phyloP scores from a whole-genome alignment of 2,888 invertebrate genomes.

The Hypena proboscidalis region DNA sequence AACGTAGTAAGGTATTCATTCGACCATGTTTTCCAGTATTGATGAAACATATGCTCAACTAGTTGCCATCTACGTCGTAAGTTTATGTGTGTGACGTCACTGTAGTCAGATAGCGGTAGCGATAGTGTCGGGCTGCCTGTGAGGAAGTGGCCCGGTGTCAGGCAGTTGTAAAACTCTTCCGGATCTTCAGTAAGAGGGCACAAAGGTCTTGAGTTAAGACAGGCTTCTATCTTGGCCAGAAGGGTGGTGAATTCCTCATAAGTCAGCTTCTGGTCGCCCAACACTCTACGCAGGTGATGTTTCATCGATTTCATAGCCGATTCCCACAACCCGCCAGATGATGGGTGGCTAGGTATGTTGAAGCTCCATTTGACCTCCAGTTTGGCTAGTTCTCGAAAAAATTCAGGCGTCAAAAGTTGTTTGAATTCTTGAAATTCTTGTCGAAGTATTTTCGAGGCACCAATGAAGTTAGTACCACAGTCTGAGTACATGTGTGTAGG shows the following conservation, averaged over 20 bases:
- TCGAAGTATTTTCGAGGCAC: slow-evolving; percentile 1
- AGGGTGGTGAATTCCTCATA: slow-evolving; percentile 6
- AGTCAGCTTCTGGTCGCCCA: slow-evolving; percentile 4
- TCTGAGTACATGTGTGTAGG: slow-evolving; percentile 20
- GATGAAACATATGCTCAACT: too few relatives aligned
- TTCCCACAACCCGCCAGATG: slow-evolving; percentile 3
- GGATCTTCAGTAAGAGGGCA: slow-evolving; percentile 29
- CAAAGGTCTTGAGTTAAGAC: slow-evolving; percentile 22
- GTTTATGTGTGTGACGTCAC: too few relatives aligned
- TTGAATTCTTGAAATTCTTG: slow-evolving; percentile 1
- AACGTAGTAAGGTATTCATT: too few relatives aligned
- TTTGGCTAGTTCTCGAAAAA: too few relatives aligned
- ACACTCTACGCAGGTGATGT: neutral
- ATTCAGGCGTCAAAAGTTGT: too few relatives aligned
- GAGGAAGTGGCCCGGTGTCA: slow-evolving; percentile 38
- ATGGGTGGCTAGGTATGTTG: neutral
- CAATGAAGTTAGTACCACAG: slow-evolving; percentile 12
- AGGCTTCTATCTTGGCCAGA: slow-evolving; percentile 12
- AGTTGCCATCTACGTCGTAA: too few relatives aligned
- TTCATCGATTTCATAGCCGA: neutral
- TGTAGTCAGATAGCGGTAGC: too few relatives aligned
- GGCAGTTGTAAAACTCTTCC: slow-evolving; percentile 25
- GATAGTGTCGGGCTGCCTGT: slow-evolving; percentile 16
- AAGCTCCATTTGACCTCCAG: neutral
- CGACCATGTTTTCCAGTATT: too few relatives aligned